Percentiles rank a stretch among this genome's conserved stretches.
phyloP scores from a whole-genome alignment of 2,797 vertebrate species.

The Sylvilagus floridanus region DNA sequence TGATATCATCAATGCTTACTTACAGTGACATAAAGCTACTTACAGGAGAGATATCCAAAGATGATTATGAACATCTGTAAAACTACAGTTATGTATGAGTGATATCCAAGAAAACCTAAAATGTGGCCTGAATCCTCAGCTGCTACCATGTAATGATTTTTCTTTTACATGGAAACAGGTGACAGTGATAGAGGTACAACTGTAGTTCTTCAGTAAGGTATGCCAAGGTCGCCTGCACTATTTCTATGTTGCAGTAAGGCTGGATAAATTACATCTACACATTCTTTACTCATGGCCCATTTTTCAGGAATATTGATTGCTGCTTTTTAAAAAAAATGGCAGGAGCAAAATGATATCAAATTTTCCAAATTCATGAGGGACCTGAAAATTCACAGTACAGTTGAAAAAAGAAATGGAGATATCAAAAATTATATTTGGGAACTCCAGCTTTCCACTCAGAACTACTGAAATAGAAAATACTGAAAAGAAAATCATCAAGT shows the following conservation, averaged over 20 bases:
- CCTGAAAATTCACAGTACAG: not conserved
- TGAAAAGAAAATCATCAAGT: not conserved
- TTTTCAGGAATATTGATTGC: constrained; percentile 33
- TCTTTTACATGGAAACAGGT: not conserved
- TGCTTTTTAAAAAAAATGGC: not conserved
- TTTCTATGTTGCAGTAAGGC: not conserved
- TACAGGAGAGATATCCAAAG: not conserved
- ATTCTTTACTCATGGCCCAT: not conserved
- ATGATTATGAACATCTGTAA: not conserved
- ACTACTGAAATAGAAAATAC: not conserved
- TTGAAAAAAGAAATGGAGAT: not conserved
- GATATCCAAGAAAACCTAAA: not conserved
- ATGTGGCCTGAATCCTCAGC: not conserved
- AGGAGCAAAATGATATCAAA: not conserved
- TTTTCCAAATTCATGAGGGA: not conserved
- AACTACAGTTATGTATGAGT: not conserved
- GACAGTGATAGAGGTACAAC: not conserved
- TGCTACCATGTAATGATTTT: not conserved
- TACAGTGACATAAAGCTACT: not conserved
- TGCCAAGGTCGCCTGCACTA: not conserved
- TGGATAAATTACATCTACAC: not conserved
- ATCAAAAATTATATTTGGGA: not conserved
- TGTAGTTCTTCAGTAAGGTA: not conserved
- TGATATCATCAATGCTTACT: not conserved
- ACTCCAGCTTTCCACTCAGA: not conserved